Percentiles rank a stretch among this genome's conserved stretches.
Evolutionary conservation across 2,797 vertebrate species (phyloP).

Genomic region (Capromys pilorides): DNA sequence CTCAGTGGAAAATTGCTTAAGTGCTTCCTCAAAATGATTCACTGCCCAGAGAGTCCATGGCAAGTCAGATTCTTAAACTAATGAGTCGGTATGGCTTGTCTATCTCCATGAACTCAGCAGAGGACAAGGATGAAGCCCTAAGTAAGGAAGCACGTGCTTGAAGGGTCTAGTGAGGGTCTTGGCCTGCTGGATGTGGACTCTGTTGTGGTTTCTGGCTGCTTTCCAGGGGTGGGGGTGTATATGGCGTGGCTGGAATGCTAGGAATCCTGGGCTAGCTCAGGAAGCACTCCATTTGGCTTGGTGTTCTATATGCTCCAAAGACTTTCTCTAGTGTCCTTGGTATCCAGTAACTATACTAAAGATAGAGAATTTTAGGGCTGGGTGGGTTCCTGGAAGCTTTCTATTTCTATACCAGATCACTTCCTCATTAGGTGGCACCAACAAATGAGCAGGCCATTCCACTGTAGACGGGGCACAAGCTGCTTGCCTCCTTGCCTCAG

Average conservation of each 20-base stretch:
- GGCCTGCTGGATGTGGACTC: background rate
- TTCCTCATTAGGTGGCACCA: constrained; percentile 72
- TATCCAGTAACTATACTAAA: constrained; percentile 70
- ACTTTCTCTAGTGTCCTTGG: constrained; percentile 78
- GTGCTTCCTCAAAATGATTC: constrained; percentile 68
- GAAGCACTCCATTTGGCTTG: constrained; percentile 75
- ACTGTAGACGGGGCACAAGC: constrained; percentile 4
- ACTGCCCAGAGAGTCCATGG: constrained; percentile 65
- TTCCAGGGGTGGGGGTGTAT: constrained; percentile 63
- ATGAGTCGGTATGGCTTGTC: constrained; percentile 50
- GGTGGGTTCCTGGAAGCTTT: constrained; percentile 64
- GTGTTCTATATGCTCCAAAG: constrained; percentile 74
- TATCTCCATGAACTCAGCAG: constrained; percentile 61
- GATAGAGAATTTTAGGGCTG: constrained; percentile 74
- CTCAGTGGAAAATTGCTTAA: constrained; percentile 78
- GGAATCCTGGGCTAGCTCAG: constrained; percentile 75
- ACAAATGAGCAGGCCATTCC: constrained; percentile 52
- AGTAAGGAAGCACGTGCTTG: constrained; percentile 14
- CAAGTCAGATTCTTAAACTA: constrained; percentile 73
- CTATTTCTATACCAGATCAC: constrained; percentile 68
- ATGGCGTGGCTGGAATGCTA: constrained; percentile 76
- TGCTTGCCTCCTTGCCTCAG: constrained; percentile 61
- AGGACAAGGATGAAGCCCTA: constrained; percentile 25
- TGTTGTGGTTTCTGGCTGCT: constrained; percentile 74
- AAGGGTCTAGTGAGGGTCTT: constrained; percentile 63